Base-by-base conservation (phyloP, 2,797 vertebrate species). In the Clarias laeviceps region DNA sequence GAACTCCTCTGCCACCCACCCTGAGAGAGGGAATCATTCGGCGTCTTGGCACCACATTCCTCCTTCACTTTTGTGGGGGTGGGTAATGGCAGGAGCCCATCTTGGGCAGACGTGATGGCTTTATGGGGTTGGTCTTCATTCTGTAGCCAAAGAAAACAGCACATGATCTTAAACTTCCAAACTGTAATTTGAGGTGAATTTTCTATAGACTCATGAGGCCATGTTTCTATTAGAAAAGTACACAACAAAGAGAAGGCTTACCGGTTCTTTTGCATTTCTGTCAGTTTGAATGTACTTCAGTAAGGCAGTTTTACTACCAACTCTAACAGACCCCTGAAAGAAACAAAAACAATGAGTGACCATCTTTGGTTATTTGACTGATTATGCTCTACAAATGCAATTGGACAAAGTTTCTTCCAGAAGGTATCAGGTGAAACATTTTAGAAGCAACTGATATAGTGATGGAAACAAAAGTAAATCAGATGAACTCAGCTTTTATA, bases 311-410 rank as follows among this genome's bases (percentile, higher is more conserved):
- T 93, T 96, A 93, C 91, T 93, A 88, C 95, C 95, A 94, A 96
- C 94, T 90, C 96, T 96, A 88, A 96, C 93, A 89, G 94, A 94
- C 4, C 94, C 95, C 96, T 96, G 93, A 65, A 95, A 94, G 86
- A 91, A 92, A 88, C 86, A 86, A 90, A 64, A 61, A 69, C 11
- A 14, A 79, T 77, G 61, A 81, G 65, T 34, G n/a, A 40, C 34
- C 0, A 56, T 45, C 40, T 40, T 4, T 15, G 20, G 62, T 32
- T 57, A 45, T 2, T 54, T 81, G 12, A 61, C 57, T 17, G 34
- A 7, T 29, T 20, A n/a, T 50, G 14, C 32, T 40, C 64, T 84
- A 70, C 82, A 84, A 70, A 78, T 72, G 29, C 80, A 45, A 37
- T 9, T 73, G 79, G 82, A 64, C 34, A 87, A 79, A 27, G 32